A percentile compares a stretch with the other conserved stretches of the same genome.
phyloP scores from a whole-genome alignment of 2,113 vertebrate genomes.

The Romanogobio albipinnatus region DNA sequence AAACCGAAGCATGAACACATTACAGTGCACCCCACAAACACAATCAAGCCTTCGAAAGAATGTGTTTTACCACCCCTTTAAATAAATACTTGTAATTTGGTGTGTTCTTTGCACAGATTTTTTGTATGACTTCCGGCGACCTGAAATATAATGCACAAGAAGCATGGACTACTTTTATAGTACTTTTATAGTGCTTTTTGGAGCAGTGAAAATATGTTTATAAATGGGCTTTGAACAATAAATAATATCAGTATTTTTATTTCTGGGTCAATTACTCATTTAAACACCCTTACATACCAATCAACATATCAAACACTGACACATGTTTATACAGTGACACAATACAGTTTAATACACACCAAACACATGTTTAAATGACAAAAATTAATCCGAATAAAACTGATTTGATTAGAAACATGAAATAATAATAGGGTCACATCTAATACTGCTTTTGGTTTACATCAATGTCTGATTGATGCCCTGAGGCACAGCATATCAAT shows the following conservation, averaged over 20 bases:
- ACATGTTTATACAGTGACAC: constrained; percentile 6
- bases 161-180: not conserved
- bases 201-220: no score
- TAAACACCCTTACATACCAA: not conserved
- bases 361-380: constrained; percentile 19
- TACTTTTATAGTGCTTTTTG: not conserved
- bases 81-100: not conserved
- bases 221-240: not conserved
- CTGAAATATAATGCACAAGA: not conserved
- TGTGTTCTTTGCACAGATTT: not conserved
- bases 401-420: not conserved
- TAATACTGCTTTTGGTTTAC: constrained; percentile 11
- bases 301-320: constrained; percentile 11
- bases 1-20: no score
- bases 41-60: no score
- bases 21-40: no score
- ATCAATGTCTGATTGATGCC: constrained; percentile 61
- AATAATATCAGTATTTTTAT: not conserved
- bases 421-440: not conserved
- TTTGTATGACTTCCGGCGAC: not conserved
- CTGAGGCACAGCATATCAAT: constrained; percentile 51
- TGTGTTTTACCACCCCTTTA: no score
- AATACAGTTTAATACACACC: not conserved
- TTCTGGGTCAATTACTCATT: not conserved
- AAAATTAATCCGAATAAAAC: not conserved